phyloP scores from a whole-genome alignment of 1,140 invertebrate species.

The Ephestia elutella region DNA sequence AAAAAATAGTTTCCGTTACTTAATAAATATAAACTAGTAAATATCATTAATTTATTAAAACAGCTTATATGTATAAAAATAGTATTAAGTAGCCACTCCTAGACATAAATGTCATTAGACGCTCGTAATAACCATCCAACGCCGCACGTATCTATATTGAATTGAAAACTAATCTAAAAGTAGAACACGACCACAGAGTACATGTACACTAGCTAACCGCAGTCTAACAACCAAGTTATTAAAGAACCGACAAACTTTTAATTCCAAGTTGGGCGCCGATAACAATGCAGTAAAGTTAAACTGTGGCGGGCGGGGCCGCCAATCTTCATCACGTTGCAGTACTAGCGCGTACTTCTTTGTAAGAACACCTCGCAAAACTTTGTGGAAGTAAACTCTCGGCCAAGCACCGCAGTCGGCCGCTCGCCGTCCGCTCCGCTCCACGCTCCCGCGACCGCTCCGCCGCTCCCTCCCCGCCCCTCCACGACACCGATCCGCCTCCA shows the following conservation, averaged over 20 bases:
- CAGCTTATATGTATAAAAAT: too few relatives aligned
- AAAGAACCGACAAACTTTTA: constrained; percentile 53
- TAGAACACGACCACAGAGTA: constrained; percentile 37
- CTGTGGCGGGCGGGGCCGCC: constrained; percentile 45
- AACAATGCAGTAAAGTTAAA: constrained; percentile 68
- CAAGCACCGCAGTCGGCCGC: constrained; percentile 30
- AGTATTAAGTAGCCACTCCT: too few relatives aligned
- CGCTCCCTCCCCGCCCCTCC: constrained; percentile 20
- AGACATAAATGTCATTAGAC: too few relatives aligned
- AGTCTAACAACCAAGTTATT: constrained; percentile 22
- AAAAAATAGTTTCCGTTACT: too few relatives aligned
- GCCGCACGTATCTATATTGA: not conserved
- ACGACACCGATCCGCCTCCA: constrained; percentile 52
- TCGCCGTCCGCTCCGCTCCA: constrained; percentile 24
- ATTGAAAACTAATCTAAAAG: constrained; percentile 38
- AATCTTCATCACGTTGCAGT: constrained; percentile 68
- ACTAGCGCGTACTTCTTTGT: constrained; percentile 70
- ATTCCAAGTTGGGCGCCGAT: constrained; percentile 61
- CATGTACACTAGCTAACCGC: not conserved
- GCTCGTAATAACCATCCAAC: too few relatives aligned
- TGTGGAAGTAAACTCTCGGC: constrained; percentile 66
- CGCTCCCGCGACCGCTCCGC: constrained; percentile 27
- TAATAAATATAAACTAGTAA: too few relatives aligned
- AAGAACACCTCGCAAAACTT: constrained; percentile 72
- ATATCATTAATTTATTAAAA: too few relatives aligned